Percentiles rank a stretch among this genome's conserved stretches.
These are phyloP conservation scores for Prunella himalayana DNA, from an alignment of 2,113 vertebrate species.

Conservation along the genomic window DNA sequence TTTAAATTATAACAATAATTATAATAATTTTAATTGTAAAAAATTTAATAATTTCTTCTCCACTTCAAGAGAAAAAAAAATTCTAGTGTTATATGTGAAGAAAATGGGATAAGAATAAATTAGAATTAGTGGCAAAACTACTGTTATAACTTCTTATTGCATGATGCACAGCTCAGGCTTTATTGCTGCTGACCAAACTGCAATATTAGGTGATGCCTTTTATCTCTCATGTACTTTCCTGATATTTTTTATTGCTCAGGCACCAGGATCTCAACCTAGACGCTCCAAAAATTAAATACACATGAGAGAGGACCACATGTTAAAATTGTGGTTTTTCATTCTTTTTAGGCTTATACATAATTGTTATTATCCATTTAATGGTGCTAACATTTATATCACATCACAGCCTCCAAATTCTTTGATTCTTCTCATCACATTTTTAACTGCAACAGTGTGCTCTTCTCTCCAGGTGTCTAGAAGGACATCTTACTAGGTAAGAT, in stretches of 20 bases:
- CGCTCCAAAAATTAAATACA: background rate
- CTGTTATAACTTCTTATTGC: background rate
- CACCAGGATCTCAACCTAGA: background rate
- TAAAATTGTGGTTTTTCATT: background rate
- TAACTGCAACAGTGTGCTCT: background rate
- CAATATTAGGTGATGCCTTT: background rate
- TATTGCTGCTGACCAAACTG: background rate
- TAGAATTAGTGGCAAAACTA: background rate
- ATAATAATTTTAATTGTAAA: background rate
- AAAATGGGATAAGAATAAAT: background rate
- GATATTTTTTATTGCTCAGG: background rate
- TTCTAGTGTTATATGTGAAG: background rate
- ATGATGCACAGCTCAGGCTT: background rate
- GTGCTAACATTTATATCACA: background rate
- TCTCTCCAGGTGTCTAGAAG: background rate
- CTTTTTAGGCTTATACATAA: background rate
- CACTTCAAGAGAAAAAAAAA: background rate
- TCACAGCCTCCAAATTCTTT: background rate
- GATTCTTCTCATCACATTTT: background rate
- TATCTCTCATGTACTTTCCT: background rate
- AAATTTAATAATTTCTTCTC: background rate
- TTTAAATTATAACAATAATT: background rate
- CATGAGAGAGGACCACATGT: background rate
- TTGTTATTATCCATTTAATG: background rate
- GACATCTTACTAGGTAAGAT: background rate